phyloP scores from a whole-genome alignment of 2,888 invertebrate species.

The Drosophila rellima region DNA sequence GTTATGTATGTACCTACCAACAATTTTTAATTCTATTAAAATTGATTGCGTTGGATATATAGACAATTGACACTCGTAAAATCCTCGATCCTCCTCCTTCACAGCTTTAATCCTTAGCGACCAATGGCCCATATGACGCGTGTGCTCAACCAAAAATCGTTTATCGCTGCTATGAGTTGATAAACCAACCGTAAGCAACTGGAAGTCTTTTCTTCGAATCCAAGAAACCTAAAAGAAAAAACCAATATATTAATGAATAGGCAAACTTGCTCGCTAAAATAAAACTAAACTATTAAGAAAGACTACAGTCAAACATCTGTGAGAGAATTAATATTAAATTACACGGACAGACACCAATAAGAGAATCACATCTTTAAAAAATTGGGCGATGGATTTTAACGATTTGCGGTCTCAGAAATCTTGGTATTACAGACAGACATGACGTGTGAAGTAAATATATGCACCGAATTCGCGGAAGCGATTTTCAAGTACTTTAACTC shows the following conservation, averaged over 20 bases:
- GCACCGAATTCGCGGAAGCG: no score
- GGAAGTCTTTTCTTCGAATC: conserved; percentile 89
- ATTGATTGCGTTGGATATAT: conserved; percentile 89
- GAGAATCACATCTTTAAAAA: no score
- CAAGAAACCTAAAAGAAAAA: conserved; percentile 87
- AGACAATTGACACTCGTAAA: conserved; percentile 89
- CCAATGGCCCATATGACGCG: conserved; percentile 88
- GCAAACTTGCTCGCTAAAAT: not conserved
- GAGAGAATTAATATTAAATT: no score
- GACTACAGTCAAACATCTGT: no score
- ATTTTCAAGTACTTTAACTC: no score
- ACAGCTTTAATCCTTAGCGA: conserved; percentile 86
- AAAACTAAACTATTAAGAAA: not conserved
- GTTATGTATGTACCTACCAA: conserved; percentile 86
- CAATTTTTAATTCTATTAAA: conserved; percentile 88
- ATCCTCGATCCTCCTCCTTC: conserved; percentile 85
- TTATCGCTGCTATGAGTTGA: conserved; percentile 89
- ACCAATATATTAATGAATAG: not conserved
- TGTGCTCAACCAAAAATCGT: conserved; percentile 88
- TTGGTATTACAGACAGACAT: no score
- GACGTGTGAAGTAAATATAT: no score
- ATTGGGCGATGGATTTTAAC: no score
- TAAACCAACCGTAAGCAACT: conserved; percentile 88
- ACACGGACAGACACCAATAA: no score
- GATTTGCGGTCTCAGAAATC: no score